Conservation (phyloP, 2,888 invertebrate genomes). For the Agonopterix arenella region DNA sequence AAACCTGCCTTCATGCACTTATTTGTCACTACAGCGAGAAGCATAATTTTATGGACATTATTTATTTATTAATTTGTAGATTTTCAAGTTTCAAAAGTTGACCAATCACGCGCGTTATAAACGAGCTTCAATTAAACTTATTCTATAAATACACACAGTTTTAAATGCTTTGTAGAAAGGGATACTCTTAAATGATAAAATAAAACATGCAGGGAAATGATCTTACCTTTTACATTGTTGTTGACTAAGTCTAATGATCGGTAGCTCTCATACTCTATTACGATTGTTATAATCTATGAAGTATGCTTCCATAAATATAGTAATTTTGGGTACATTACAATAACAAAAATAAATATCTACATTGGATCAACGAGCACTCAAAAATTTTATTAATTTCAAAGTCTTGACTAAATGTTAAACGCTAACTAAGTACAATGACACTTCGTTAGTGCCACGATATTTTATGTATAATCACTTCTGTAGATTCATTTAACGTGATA, state of each 20-base stretch:
- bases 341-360: slow-evolving; percentile 78
- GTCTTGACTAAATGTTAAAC: slow-evolving; percentile 62
- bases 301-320: slow-evolving; percentile 58
- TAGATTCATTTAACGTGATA: neutral
- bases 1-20: slow-evolving; percentile 60
- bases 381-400: slow-evolving; percentile 55
- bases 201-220: slow-evolving; percentile 23
- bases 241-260: slow-evolving; percentile 23
- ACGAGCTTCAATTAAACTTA: slow-evolving; percentile 31
- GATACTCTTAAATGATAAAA: slow-evolving; percentile 30
- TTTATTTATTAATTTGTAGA: slow-evolving; percentile 13
- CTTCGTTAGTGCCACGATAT: slow-evolving; percentile 28
- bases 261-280: slow-evolving; percentile 26
- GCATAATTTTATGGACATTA: slow-evolving; percentile 42
- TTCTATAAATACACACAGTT: slow-evolving; percentile 49
- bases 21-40: slow-evolving; percentile 63
- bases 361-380: slow-evolving; percentile 70
- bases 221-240: slow-evolving; percentile 14
- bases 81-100: slow-evolving; percentile 11
- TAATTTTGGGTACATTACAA: slow-evolving; percentile 68
- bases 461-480: slow-evolving; percentile 1
- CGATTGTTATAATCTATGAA: slow-evolving; percentile 44
- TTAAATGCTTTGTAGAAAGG: slow-evolving; percentile 56
- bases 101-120: slow-evolving; percentile 30
- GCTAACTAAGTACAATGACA: slow-evolving; percentile 72